Evolutionary conservation across 2,888 invertebrate genomes (phyloP), one percentile per base, ranked within the genome.

Genomic region (Lingula anatina): DNA sequence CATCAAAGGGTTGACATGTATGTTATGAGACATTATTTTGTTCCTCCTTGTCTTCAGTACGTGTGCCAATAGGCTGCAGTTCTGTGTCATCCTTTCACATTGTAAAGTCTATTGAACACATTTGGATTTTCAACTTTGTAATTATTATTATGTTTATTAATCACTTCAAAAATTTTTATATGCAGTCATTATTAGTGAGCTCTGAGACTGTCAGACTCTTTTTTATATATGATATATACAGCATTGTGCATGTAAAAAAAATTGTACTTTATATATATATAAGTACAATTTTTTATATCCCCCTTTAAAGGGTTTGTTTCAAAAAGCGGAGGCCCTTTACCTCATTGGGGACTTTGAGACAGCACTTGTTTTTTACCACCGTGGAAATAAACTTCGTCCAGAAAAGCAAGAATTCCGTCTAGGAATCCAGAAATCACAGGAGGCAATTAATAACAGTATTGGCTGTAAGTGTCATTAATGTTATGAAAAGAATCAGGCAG

Each of bases 341-440:
- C 89, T 89, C 73, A 83, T 92, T 44, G 92, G 92, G 0, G 89
- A 93, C 71, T 95, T 94, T 71, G 95, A 95, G 74, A 85, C 90
- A 75, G 91, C 93, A 62, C 82, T 95, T 25, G 90, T 95, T 70
- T 91, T 86, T 70, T 94, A 89, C 70, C 91, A 94, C 73, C 83
- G 92, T 24, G 95, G 94, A 0, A 80, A 89, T 56, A 84, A 87
- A 35, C 83, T 89, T 24, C 82, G 94, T 3, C 90, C 92, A 0
- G 93, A 95, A 65, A 81, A 90, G 51, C 86, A 86, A 45, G 78
- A 76, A 31, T 82, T 82, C 60, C 82, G 87, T 51, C 81, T 88
- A 31, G 90, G 91, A 5, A 88, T 94, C 0, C 91, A 92, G 68
- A 94, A 95, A 75, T 89, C 90, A 0, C 89, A 90, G 80, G 91